phyloP scores from a whole-genome alignment of 2,888 invertebrate species.

The Sarcophaga variegata region DNA sequence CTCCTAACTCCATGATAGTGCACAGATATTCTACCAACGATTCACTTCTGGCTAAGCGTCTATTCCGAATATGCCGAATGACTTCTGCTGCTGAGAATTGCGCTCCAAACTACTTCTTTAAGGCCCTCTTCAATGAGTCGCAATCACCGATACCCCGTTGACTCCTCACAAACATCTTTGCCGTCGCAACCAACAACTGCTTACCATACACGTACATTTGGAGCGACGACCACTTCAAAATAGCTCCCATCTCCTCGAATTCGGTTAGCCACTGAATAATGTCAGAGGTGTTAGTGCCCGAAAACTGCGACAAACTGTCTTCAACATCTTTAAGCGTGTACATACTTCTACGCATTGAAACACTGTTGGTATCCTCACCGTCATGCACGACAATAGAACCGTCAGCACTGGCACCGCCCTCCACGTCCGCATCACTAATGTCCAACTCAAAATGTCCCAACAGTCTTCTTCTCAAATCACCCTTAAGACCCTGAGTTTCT shows the following conservation, averaged over 20 bases:
- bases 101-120: constrained; percentile 49
- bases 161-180: constrained; percentile 43
- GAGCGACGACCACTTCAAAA: constrained; percentile 36
- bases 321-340: constrained; percentile 44
- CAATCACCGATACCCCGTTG: constrained; percentile 40
- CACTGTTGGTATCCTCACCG: too few relatives aligned
- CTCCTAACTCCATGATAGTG: constrained; percentile 50
- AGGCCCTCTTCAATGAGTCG: constrained; percentile 36
- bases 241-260: constrained; percentile 44
- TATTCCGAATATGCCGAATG: constrained; percentile 41
- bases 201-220: constrained; percentile 27
- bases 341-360: too few relatives aligned
- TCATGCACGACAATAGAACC: too few relatives aligned
- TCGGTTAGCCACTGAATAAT: too few relatives aligned
- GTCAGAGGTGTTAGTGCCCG: too few relatives aligned
- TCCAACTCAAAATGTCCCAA: constrained; percentile 16
- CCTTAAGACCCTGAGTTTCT: too few relatives aligned
- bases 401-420: too few relatives aligned
- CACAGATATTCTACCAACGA: constrained; percentile 56
- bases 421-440: background rate
- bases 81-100: constrained; percentile 50
- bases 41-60: constrained; percentile 43
- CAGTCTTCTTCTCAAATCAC: too few relatives aligned
- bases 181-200: too few relatives aligned
- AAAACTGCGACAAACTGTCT: too few relatives aligned